Conservation (phyloP, 2,888 invertebrate species). For the Eledona agricola region DNA sequence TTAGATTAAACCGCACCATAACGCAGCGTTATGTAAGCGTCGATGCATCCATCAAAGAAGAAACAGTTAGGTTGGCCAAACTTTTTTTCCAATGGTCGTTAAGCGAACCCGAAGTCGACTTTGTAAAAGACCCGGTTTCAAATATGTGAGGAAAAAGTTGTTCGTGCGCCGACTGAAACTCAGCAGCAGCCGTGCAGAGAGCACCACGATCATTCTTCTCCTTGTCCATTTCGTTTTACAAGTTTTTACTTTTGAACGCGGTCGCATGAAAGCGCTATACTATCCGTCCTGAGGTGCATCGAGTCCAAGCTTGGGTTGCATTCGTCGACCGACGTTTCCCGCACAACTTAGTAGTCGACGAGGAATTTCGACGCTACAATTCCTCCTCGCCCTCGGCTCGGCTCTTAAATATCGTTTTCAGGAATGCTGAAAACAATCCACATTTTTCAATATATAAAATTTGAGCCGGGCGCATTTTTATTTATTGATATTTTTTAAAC, state of each 20-base stretch:
- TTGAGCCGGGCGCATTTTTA: constrained; percentile 18
- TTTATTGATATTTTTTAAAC: too few relatives aligned
- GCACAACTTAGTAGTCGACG: constrained; percentile 32
- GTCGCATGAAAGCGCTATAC: constrained; percentile 42
- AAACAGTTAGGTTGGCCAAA: constrained; percentile 43
- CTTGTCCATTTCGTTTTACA: constrained; percentile 49
- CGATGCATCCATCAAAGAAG: constrained; percentile 32
- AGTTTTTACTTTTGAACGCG: constrained; percentile 49
- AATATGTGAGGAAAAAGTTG: constrained; percentile 50
- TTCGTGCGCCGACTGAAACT: constrained; percentile 44
- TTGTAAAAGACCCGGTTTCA: constrained; percentile 47
- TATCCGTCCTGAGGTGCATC: constrained; percentile 38
- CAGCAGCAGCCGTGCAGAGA: constrained; percentile 36
- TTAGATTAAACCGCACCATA: too few relatives aligned
- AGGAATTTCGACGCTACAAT: constrained; percentile 42
- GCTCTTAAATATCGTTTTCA: constrained; percentile 31
- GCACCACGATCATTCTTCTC: constrained; percentile 39
- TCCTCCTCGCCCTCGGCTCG: constrained; percentile 33
- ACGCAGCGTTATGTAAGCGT: constrained; percentile 23
- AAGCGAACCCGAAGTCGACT: constrained; percentile 42
- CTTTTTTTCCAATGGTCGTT: constrained; percentile 44
- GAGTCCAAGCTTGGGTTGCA: constrained; percentile 25
- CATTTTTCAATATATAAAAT: constrained; percentile 30
- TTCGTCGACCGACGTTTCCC: constrained; percentile 25
- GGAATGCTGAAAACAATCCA: constrained; percentile 29